Evolutionary conservation across 2,797 vertebrate genomes (phyloP).

Genomic region (Mustela erminea): DNA sequence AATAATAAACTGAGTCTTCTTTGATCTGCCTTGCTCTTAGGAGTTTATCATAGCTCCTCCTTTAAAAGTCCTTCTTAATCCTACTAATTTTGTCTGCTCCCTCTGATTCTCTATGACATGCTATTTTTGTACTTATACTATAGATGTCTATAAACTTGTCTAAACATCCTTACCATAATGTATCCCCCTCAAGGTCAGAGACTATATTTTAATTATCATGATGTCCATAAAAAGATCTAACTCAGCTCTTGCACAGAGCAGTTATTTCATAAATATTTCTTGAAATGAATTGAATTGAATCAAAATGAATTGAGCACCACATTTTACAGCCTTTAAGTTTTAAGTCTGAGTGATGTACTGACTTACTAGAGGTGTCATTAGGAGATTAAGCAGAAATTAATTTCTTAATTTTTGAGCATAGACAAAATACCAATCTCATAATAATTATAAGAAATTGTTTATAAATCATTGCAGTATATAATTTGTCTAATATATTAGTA

Average conservation of each 20-base stretch:
- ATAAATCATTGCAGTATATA: neutral
- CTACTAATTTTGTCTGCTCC: neutral
- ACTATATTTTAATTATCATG: slow-evolving; percentile 26
- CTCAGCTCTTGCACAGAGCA: neutral
- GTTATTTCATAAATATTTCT: slow-evolving; percentile 38
- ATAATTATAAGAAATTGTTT: slow-evolving; percentile 38
- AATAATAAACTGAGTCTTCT: slow-evolving; percentile 34
- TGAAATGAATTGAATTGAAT: neutral
- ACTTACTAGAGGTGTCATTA: neutral
- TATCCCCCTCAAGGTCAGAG: neutral
- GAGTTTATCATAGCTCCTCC: neutral
- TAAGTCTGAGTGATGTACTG: neutral
- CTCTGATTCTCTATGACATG: neutral
- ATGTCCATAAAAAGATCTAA: neutral
- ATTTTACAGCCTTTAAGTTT: neutral
- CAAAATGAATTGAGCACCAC: neutral
- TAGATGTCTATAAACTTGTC: neutral
- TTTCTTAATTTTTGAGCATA: neutral
- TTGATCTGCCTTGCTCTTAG: neutral
- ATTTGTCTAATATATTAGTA: slow-evolving; percentile 1
- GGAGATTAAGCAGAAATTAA: slow-evolving; percentile 28
- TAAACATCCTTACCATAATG: neutral
- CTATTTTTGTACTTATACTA: slow-evolving; percentile 1
- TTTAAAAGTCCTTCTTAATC: neutral
- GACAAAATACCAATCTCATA: neutral